Base-by-base conservation (phyloP, 2,113 vertebrate species). In the Tursiops truncatus region DNA sequence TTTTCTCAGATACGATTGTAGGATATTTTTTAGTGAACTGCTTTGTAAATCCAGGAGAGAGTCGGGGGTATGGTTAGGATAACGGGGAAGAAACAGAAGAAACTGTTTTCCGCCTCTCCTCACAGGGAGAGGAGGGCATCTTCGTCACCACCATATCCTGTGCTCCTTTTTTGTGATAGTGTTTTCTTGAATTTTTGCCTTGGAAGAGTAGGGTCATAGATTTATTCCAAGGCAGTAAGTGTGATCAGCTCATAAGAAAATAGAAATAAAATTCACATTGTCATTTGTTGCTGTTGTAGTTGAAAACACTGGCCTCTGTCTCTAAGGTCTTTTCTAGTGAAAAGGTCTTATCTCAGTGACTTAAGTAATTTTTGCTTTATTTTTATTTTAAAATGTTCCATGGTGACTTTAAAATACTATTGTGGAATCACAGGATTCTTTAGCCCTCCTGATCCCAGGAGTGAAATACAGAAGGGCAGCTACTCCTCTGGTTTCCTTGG, bases 331-430 rank as follows among this genome's bases (percentile, higher is more conserved):
- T 95, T 74, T 17, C 38, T 15, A 41, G 89, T 53, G 68, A 70
- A 38, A 44, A 65, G 50, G 0, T 76, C 23, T 0, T 25, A 7
- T 28, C 4, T 58, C 68, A 58, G 56, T 65, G 62, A 60, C 50
- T 81, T 93, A 41, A 65, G 23, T 85, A 6, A 11, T 77, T 95
- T 62, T 73, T 63, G n/a, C 25, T 88, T 68, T 81, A 26, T 76
- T 50, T 91, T 84, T 77, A 21, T 71, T 76, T 91, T 56, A 73
- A 73, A 70, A 28, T 33, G 0, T 23, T 92, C 2, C 1, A 2
- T 71, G 14, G 36, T 50, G 76, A 63, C 70, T 96, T 77, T 13
- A 33, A 56, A 81, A 36, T 36, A 4, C 21, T 65, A 0, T 20
- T n/a, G 41, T 63, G 25, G 56, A 33, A 12, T 17, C 20, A 63